phyloP scores from a whole-genome alignment of 2,113 vertebrate genomes.

The Chroicocephalus ridibundus region DNA sequence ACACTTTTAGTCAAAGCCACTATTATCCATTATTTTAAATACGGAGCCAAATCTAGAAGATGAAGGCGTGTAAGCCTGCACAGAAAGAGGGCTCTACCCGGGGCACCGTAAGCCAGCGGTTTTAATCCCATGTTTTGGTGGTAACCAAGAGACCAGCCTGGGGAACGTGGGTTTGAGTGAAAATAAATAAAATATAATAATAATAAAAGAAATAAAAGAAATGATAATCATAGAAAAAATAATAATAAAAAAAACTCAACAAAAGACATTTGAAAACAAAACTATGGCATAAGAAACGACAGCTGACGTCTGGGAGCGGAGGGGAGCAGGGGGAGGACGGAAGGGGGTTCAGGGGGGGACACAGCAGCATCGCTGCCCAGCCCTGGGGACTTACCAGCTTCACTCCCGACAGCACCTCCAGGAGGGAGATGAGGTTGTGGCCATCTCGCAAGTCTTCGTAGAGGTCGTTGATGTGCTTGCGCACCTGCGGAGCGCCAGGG shows the following conservation, averaged over 20 bases:
- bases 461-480: conserved; percentile 93
- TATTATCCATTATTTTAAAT: neutral
- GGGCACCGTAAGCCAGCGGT: neutral
- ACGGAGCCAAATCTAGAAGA: neutral
- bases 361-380: neutral
- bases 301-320: neutral
- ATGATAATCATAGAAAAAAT: neutral
- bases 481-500: conserved; percentile 77
- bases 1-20: neutral
- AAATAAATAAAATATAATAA: neutral
- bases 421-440: conserved; percentile 94
- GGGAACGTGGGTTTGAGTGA: neutral
- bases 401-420: conserved; percentile 96
- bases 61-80: neutral
- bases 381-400: conserved; percentile 83
- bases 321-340: neutral
- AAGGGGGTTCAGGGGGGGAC: too few species aligned
- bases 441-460: conserved; percentile 95
- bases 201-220: neutral
- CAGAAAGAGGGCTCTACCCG: neutral
- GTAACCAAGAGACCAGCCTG: neutral
- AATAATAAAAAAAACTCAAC: neutral
- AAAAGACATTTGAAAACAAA: neutral
- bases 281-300: neutral
- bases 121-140: neutral